Percentiles rank a stretch among this genome's conserved stretches.
Conservation (phyloP, 2,888 invertebrate species). For the Panopea generosa region DNA sequence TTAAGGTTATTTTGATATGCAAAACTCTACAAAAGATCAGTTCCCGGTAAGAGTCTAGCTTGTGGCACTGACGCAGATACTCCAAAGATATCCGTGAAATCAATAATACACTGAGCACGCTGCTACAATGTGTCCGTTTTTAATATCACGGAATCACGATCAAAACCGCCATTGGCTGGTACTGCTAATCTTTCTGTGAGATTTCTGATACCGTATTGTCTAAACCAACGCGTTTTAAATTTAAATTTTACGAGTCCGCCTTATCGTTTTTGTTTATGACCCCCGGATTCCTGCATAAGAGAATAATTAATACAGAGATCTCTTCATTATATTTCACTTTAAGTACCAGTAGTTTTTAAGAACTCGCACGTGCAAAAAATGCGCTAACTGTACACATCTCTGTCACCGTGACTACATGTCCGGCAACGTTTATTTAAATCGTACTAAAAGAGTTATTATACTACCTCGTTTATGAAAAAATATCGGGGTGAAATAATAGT, state of each 20-base stretch:
- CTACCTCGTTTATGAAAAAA: too few relatives aligned
- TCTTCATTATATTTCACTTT: neutral
- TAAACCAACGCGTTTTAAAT: too few relatives aligned
- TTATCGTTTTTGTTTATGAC: neutral
- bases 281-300: neutral
- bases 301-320: neutral
- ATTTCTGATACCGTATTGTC: neutral
- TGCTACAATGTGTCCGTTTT: too few relatives aligned
- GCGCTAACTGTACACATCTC: neutral
- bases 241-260: neutral
- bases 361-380: constrained; percentile 11
- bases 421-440: too few relatives aligned
- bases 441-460: too few relatives aligned
- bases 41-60: constrained; percentile 22
- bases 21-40: constrained; percentile 45
- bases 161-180: neutral
- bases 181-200: neutral
- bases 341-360: constrained; percentile 22
- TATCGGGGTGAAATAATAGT: too few relatives aligned
- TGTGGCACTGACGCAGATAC: constrained; percentile 16
- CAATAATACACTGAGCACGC: too few relatives aligned
- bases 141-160: too few relatives aligned
- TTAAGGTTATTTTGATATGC: constrained; percentile 56
- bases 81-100: too few relatives aligned
- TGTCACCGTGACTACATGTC: too few relatives aligned